These are phyloP conservation scores for Gymnocypris eckloni DNA, from an alignment of 2,797 vertebrate genomes.

Conservation along the genomic window DNA sequence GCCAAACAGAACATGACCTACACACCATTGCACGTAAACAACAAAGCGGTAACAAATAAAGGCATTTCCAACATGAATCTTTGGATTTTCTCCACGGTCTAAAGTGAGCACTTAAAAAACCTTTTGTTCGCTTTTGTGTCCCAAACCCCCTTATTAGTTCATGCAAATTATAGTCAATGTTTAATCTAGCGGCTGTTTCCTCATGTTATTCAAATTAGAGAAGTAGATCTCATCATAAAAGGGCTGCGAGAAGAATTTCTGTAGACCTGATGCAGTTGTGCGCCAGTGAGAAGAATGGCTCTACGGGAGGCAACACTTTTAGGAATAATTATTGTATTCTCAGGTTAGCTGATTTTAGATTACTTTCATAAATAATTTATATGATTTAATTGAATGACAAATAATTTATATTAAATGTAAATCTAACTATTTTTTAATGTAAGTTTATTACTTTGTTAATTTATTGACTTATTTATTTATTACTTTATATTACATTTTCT, in stretches of 20 bases:
- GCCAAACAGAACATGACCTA: not conserved
- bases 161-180: slow-evolving; percentile 43
- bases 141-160: slow-evolving; percentile 7
- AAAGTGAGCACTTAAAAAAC: not conserved
- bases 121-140: slow-evolving; percentile 33
- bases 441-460: not conserved
- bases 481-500: not conserved
- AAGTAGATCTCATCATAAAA: slow-evolving; percentile 38
- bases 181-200: slow-evolving; percentile 65
- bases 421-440: no score
- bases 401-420: not conserved
- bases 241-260: not conserved
- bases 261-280: not conserved
- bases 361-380: not conserved
- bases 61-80: not conserved
- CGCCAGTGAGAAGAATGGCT: slow-evolving; percentile 26
- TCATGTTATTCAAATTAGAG: slow-evolving; percentile 55
- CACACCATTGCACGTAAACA: not conserved
- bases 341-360: slow-evolving; percentile 38
- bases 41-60: slow-evolving; percentile 16
- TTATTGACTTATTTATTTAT: not conserved
- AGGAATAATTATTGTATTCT: slow-evolving; percentile 42
- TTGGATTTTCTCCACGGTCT: not conserved
- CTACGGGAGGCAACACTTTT: not conserved
- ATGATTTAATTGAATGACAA: not conserved